phyloP scores from a whole-genome alignment of 35 echinoderm and acorn worm genomes.

The Lytechinus pictus region DNA sequence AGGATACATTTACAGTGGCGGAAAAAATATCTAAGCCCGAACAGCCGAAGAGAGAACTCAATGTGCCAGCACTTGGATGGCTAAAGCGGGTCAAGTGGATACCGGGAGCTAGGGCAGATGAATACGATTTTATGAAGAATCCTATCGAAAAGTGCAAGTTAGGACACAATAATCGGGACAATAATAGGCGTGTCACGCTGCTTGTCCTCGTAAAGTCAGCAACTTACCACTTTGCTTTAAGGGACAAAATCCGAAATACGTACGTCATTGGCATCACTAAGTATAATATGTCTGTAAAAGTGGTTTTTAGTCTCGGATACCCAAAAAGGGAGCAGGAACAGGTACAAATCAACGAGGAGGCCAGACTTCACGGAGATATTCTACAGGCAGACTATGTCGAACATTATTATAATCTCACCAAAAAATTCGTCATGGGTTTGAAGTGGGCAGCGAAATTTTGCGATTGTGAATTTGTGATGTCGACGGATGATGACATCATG shows the following conservation, averaged over 20 bases:
- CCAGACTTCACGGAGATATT: constrained; percentile 62
- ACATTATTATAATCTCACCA: constrained; percentile 77
- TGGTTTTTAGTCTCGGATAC: neutral
- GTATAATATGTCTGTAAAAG: neutral
- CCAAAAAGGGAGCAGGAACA: neutral
- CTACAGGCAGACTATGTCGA: constrained; percentile 80
- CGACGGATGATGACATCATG: constrained; percentile 72
- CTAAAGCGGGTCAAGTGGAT: no score
- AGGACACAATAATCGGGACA: no score
- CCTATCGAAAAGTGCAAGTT: no score
- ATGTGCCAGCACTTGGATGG: no score
- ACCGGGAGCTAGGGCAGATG: no score
- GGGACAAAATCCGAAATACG: neutral
- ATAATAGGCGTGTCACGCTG: no score
- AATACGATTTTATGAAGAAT: no score
- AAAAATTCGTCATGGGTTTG: constrained; percentile 86
- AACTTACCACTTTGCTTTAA: no score
- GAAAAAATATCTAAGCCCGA: no score
- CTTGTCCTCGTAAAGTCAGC: no score
- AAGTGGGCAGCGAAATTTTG: constrained; percentile 80
- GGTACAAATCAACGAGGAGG: constrained; percentile 44
- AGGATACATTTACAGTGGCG: no score
- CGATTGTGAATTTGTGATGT: constrained; percentile 69
- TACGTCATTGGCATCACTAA: neutral
- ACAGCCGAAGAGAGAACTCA: no score